phyloP scores from a whole-genome alignment of 2,888 invertebrate genomes.

The Mystacides longicornis region DNA sequence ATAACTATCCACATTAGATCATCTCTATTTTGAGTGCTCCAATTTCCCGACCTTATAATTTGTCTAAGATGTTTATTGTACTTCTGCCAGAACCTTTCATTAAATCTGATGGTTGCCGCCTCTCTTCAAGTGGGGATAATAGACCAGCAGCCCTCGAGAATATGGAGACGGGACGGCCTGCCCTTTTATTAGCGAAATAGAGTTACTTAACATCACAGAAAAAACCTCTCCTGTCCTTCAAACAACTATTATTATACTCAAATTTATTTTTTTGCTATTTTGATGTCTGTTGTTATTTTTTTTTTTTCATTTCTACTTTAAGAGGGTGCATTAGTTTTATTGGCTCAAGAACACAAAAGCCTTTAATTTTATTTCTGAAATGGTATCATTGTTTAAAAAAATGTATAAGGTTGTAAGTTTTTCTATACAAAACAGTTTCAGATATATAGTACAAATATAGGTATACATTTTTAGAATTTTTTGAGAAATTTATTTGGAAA shows the following conservation, averaged over 20 bases:
- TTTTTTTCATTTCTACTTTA: background rate
- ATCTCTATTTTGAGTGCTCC: slow-evolving; percentile 25
- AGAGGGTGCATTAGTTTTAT: no score
- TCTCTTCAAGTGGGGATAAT: background rate
- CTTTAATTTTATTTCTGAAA: no score
- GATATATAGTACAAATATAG: no score
- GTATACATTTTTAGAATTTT: no score
- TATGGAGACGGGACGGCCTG: background rate
- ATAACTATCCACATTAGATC: slow-evolving; percentile 22
- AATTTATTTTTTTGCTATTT: no score
- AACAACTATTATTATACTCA: background rate
- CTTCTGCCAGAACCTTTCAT: slow-evolving; percentile 16
- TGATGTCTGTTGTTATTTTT: background rate
- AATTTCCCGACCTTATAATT: slow-evolving; percentile 23
- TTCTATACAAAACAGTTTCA: no score
- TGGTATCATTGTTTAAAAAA: no score
- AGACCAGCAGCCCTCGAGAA: background rate
- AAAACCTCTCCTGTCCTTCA: background rate
- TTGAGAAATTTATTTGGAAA: no score
- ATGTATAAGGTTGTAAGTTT: no score
- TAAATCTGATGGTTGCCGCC: slow-evolving; percentile 10
- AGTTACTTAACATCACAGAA: background rate
- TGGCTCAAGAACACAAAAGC: no score
- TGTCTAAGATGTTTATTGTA: slow-evolving; percentile 18
- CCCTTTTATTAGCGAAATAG: slow-evolving; percentile 1